Evolutionary conservation across 2,888 invertebrate species (phyloP).

Genomic region (Onchidella celtica): DNA sequence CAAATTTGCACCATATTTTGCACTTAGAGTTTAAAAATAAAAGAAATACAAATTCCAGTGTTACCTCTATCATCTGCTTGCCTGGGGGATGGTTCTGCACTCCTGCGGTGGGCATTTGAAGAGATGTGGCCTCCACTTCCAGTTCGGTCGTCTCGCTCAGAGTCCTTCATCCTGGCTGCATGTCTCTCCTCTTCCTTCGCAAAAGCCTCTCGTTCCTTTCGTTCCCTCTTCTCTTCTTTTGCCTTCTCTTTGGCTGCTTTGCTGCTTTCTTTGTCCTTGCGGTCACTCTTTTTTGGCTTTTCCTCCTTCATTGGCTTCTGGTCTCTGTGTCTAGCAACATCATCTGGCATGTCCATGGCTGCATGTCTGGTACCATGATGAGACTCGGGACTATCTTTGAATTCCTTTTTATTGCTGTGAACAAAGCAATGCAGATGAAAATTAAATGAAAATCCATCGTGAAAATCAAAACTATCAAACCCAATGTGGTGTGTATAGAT

Average conservation of each 20-base stretch:
- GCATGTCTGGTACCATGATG: neutral
- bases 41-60: too few species aligned
- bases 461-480: too few species aligned
- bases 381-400: slow-evolving; percentile 12
- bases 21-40: too few species aligned
- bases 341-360: slow-evolving; percentile 18
- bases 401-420: slow-evolving; percentile 36
- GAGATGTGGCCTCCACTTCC: slow-evolving; percentile 53
- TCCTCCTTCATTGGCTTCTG: slow-evolving; percentile 52
- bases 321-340: slow-evolving; percentile 25
- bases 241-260: slow-evolving; percentile 51
- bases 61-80: slow-evolving; percentile 75
- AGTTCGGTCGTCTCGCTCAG: slow-evolving; percentile 35
- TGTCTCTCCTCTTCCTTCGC: slow-evolving; percentile 56
- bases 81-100: slow-evolving; percentile 70
- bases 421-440: neutral
- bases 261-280: slow-evolving; percentile 51
- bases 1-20: too few species aligned
- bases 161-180: slow-evolving; percentile 29
- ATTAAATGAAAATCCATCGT: too few species aligned
- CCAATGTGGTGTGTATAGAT: too few species aligned
- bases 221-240: slow-evolving; percentile 54
- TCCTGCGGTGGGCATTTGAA: slow-evolving; percentile 58
- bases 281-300: slow-evolving; percentile 51
- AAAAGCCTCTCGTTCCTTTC: slow-evolving; percentile 53